Evolutionary conservation across 1,140 invertebrate species (phyloP), one percentile per base, ranked within the genome.

Genomic region (Choristoneura fumiferana): DNA sequence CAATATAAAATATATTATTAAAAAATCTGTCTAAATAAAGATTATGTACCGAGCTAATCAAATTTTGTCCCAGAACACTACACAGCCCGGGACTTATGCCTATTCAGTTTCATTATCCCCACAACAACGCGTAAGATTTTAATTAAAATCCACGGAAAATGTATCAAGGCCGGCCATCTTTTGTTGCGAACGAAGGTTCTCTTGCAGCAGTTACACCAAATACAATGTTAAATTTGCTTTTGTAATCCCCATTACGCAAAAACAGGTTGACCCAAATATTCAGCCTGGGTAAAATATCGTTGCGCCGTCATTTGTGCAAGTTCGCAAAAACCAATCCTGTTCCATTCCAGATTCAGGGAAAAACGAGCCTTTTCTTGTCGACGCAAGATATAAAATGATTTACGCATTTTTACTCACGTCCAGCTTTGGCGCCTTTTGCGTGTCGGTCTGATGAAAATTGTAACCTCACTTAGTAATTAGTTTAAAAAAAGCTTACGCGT

Each of bases 231-330:
- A 86, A 83, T 88, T 86, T 85, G 76, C 82, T 84, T 84, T 77
- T 81, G 83, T 84, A 78, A 88, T 86, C 73, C 74, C 71, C 71
- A 84, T 86, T 86, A 86, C 74, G 81, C 81, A 88, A 86, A 86
- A 88, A 83, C 83, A 88, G 74, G 81, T 86, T 86, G 83, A 85
- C 85, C 85, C 76, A 80, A 88, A 86, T 86, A 80, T 81, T 79
- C 74, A 74, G 66, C 60, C 75, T 73, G 63, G 67, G 73, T 80
- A 76, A 84, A 81, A 83, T 83, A 88, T 84, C 74, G 81, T 75
- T 77, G 78, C 67, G 77, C 63, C 72, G 75, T 81, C 77, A 78
- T 82, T 86, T 87, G 75, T 82, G 80, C 81, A 85, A 84, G 75
- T 84, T 85, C 75, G 76, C 78, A 86, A 88, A 86, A 85, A 81